Evolutionary conservation across 2,113 vertebrate species (phyloP), one percentile per base, ranked within the genome.

Genomic region (Irena cyanogastra): DNA sequence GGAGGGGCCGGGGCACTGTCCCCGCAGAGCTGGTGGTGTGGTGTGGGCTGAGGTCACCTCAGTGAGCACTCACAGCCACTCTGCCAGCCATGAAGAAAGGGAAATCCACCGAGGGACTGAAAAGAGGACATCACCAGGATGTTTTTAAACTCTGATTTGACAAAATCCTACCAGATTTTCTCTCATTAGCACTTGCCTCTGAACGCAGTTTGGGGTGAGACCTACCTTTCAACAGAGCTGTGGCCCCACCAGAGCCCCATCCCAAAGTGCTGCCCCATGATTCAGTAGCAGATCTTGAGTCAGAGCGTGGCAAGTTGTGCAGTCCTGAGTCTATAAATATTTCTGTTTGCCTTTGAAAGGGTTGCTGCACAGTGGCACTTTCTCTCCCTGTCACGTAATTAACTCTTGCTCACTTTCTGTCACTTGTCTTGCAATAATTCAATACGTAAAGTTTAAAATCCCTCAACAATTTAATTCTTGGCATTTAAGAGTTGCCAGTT

Each of bases 331-430:
- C 91, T 79, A 66, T 90, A 83, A 87, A 92, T 95, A 69, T 77
- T 92, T 70, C 79, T 77, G 5, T 90, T 96, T 90, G 86, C 69
- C 76, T 87, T 77, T 81, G 76, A 87, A 84, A 66, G 54, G 30
- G 78, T 87, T 81, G 64, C 86, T 92, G 27, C 1, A 2, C 89
- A 26, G 66, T 24, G 26, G 16, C 83, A 31, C 53, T 83, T 44
- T 42, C 45, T 60, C 49, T 83, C 47, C 60, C 61, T 31, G 41
- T 47, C 87, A 9, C 16, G 27, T 52, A 83, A 93, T 95, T 94
- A 93, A 77, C 80, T 95, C 83, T 47, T 79, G 74, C 70, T 91
- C 85, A 7, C 81, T 83, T 93, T 83, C 92, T 83, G 57, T 94
- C 80, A 66, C 64, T 89, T 57, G 49, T n/a, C 95, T 64, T n/a